Conservation (phyloP, 2,797 vertebrate genomes). For the Spondyliosoma cantharus region DNA sequence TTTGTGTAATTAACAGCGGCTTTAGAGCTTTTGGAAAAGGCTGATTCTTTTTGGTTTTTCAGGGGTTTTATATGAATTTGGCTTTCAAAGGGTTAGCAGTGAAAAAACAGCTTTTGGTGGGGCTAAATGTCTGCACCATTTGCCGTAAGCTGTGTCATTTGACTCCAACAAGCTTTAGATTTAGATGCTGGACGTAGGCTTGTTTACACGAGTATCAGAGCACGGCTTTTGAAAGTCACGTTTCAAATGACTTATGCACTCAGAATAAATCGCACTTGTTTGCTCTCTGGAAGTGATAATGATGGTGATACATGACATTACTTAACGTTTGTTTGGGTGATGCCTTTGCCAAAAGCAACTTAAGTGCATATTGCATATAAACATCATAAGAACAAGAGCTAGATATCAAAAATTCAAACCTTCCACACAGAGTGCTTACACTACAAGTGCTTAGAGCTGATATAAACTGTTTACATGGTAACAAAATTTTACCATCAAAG, state of each 20-base stretch:
- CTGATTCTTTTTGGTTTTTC: constrained; percentile 29
- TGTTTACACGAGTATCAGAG: constrained; percentile 32
- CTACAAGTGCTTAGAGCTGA: constrained; percentile 11
- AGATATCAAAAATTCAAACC: constrained; percentile 22
- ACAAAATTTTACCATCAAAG: constrained; percentile 15
- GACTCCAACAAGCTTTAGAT: constrained; percentile 42
- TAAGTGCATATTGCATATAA: background rate
- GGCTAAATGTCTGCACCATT: constrained; percentile 25
- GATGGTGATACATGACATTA: constrained; percentile 5
- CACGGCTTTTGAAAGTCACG: constrained; percentile 34
- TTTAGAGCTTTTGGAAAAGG: constrained; percentile 41
- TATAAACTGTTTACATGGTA: constrained; percentile 28
- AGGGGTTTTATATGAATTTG: constrained; percentile 41
- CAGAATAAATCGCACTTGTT: constrained; percentile 15
- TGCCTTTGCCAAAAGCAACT: constrained; percentile 12
- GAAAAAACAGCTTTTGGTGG: constrained; percentile 14
- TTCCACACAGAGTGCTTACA: background rate
- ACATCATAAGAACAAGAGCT: constrained; percentile 2
- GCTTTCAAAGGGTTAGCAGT: constrained; percentile 32
- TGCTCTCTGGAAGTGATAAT: background rate
- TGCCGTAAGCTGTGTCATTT: constrained; percentile 29
- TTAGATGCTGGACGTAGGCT: constrained; percentile 20
- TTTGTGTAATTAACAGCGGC: constrained; percentile 65
- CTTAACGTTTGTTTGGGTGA: constrained; percentile 8
- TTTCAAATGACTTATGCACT: constrained; percentile 21